These are phyloP conservation scores for Drosophila erecta DNA, from an alignment of 1,140 invertebrate genomes.

Conservation along the genomic window DNA sequence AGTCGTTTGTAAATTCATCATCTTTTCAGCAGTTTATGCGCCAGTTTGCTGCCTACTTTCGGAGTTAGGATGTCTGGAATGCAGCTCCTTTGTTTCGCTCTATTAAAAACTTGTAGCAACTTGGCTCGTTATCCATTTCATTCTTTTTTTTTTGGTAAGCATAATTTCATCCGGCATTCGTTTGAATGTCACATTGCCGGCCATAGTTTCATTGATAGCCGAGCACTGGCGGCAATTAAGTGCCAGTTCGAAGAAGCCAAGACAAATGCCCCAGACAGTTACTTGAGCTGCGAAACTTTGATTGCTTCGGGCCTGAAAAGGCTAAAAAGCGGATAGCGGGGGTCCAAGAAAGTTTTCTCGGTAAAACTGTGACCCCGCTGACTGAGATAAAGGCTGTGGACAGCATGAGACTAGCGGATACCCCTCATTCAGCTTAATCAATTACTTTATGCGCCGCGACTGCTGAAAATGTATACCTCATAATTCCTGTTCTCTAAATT, in stretches of 20 bases:
- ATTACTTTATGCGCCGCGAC: neutral
- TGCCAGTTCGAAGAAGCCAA: conserved; percentile 46
- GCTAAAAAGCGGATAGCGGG: conserved; percentile 12
- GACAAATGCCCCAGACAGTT: conserved; percentile 59
- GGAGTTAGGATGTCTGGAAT: conserved; percentile 12
- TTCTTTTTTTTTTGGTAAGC: conserved; percentile 26
- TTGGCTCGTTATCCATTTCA: conserved; percentile 74
- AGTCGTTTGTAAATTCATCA: conserved; percentile 79
- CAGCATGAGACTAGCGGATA: neutral
- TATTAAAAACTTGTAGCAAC: conserved; percentile 84
- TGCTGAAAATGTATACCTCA: neutral
- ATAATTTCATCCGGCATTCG: conserved; percentile 64
- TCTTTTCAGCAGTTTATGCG: conserved; percentile 79
- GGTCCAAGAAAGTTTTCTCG: conserved; percentile 50
- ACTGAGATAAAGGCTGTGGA: conserved; percentile 17
- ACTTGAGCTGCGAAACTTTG: conserved; percentile 56
- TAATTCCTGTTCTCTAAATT: neutral
- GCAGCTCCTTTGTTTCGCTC: conserved; percentile 58
- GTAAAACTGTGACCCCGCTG: conserved; percentile 42
- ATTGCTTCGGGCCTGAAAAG: conserved; percentile 43
- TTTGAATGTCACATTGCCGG: conserved; percentile 51
- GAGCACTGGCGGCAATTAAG: conserved; percentile 64
- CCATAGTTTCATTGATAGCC: conserved; percentile 71
- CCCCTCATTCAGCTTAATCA: neutral
- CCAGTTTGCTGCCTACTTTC: conserved; percentile 62